Evolutionary conservation across 2,797 vertebrate species (phyloP), one percentile per base, ranked within the genome.

Genomic region (Tapera naevia): DNA sequence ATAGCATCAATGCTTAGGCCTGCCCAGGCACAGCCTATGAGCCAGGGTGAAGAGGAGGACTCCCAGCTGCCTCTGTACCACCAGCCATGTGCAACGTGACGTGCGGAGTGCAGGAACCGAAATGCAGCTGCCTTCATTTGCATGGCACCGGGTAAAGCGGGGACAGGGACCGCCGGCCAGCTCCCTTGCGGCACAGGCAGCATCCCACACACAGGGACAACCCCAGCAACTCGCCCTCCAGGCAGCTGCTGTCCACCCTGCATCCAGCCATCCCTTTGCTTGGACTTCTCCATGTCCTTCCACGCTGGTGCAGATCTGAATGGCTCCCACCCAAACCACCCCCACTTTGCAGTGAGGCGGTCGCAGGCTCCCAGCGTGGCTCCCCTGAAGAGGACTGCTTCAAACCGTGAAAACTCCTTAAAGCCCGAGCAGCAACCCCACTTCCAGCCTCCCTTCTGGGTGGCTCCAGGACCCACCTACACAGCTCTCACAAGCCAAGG

Each of bases 21-120:
- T 51, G 51, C 61, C 58, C 3, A 39, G 54, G 41, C 80, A 75
- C 28, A 79, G 70, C 30, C 53, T 84, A 3, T 5, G 33, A 74
- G 72, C 58, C 1, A 39, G 33, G 33, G 79, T n/a, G 17, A 88
- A 80, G 60, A 70, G 39, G 46, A 61, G 28, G 35, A 56, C 28
- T n/a, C 19, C 11, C 43, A 65, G 17, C 64, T 62, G 25, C 32
- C 86, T 67, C 67, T 51, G 57, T 35, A 57, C 17, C 0, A 0
- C 41, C 66, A 89, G 81, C 51, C 22, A 10, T 5, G 10, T 2
- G 17, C 15, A 12, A 12, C 0, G 0, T 74, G 73, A 43, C 0
- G 1, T n/a, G 60, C 43, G 61, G 73, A 62, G 35, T 1, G 0
- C 65, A 27, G 83, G 70, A 37, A 65, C 41, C 3, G 3, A 69